A percentile compares a stretch with the other conserved stretches of the same genome.
Conservation (phyloP, 2,888 invertebrate genomes). For the Volucella inflata region DNA sequence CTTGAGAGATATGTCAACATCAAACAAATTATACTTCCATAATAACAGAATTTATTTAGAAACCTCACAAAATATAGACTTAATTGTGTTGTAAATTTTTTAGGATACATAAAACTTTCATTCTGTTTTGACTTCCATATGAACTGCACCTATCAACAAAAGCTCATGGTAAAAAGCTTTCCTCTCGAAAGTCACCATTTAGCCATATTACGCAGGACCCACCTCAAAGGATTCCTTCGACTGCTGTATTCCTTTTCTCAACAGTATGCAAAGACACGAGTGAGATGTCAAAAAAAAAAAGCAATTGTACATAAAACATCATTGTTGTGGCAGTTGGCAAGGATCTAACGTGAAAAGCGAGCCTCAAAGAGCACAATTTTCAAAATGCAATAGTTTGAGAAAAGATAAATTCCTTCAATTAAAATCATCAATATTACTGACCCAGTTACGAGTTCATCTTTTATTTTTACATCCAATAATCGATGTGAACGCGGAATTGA, state of each 20-base stretch:
- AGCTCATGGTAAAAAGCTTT: conserved; percentile 59
- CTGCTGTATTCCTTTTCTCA: conserved; percentile 37
- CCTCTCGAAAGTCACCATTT: conserved; percentile 17
- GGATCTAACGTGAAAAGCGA: conserved; percentile 42
- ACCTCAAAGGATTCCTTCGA: conserved; percentile 38
- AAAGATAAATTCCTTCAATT: conserved; percentile 10
- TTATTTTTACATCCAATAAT: conserved; percentile 48
- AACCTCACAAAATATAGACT: too few species aligned
- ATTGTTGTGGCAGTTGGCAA: conserved; percentile 69
- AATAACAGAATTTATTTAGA: too few species aligned
- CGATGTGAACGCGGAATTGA: conserved; percentile 41
- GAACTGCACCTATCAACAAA: background rate
- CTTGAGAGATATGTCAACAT: too few species aligned
- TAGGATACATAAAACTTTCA: background rate
- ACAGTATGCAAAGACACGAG: conserved; percentile 38
- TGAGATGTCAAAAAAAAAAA: conserved; percentile 68
- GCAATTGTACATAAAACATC: conserved; percentile 69
- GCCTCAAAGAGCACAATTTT: background rate
- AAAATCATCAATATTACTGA: conserved; percentile 30
- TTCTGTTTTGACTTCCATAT: background rate
- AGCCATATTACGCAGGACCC: conserved; percentile 56
- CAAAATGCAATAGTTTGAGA: conserved; percentile 6
- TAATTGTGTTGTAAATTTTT: too few species aligned
- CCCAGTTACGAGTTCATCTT: conserved; percentile 36
- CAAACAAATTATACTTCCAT: too few species aligned